Evolutionary conservation across 1,140 invertebrate genomes (phyloP).

Genomic region (Portunus trituberculatus): DNA sequence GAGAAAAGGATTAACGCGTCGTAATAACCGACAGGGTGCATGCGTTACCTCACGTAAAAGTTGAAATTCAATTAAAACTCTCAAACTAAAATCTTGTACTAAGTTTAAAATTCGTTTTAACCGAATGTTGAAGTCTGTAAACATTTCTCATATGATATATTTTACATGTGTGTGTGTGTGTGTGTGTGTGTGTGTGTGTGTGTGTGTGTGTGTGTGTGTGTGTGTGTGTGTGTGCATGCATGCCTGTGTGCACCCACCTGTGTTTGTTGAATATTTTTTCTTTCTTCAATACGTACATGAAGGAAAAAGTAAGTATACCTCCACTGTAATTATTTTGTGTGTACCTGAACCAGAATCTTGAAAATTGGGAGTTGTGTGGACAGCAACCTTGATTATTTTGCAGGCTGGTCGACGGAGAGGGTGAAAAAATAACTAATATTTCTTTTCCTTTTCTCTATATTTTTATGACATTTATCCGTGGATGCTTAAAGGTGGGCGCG

Average conservation of each 20-base stretch:
- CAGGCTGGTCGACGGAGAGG: neutral
- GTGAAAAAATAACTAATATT: neutral
- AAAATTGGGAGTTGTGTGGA: neutral
- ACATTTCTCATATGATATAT: neutral
- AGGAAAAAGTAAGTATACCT: too few species aligned
- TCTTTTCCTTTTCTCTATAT: neutral
- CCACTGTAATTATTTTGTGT: too few species aligned
- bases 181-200: constrained; percentile 11
- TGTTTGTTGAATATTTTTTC: too few species aligned
- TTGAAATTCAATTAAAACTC: constrained; percentile 58
- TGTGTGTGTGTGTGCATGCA: too few species aligned
- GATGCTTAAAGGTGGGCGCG: neutral
- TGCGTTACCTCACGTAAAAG: constrained; percentile 37
- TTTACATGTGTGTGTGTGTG: neutral
- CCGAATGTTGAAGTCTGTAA: constrained; percentile 34
- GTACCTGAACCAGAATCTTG: neutral
- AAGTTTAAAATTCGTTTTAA: constrained; percentile 32
- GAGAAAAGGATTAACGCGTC: neutral
- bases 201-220: constrained; percentile 17
- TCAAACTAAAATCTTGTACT: constrained; percentile 28
- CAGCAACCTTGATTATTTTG: neutral
- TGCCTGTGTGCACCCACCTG: too few species aligned
- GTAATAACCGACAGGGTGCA: constrained; percentile 46
- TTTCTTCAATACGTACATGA: too few species aligned
- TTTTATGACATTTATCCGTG: neutral